phyloP scores from a whole-genome alignment of 2,888 invertebrate genomes.

The Torymus texanus region DNA sequence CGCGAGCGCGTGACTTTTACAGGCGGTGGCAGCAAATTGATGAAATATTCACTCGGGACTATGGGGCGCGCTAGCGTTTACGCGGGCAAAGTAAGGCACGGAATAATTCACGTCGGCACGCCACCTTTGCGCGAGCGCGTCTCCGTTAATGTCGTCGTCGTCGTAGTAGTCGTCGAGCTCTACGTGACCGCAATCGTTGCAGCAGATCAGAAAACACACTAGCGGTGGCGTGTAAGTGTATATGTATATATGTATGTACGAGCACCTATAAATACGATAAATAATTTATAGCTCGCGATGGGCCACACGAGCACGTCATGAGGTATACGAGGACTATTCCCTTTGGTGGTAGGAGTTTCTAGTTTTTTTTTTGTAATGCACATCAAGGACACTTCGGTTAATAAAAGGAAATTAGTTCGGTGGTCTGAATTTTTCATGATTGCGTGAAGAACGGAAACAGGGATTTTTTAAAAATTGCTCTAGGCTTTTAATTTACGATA shows the following conservation, averaged over 20 bases:
- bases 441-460: constrained; percentile 1
- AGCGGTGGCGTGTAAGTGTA: not conserved
- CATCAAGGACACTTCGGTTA: constrained; percentile 39
- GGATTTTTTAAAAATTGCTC: too few species aligned
- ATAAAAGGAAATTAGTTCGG: constrained; percentile 42
- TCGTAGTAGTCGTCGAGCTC: constrained; percentile 50
- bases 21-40: constrained; percentile 63
- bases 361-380: constrained; percentile 8
- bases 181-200: constrained; percentile 66
- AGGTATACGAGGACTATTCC: too few species aligned
- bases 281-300: constrained; percentile 20
- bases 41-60: constrained; percentile 67
- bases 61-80: too few species aligned
- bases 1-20: constrained; percentile 50
- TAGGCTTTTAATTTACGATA: too few species aligned
- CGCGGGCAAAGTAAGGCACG: constrained; percentile 64
- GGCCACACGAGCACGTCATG: not conserved
- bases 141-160: constrained; percentile 51
- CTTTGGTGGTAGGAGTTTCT: too few species aligned
- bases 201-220: constrained; percentile 66
- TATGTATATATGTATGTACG: too few species aligned
- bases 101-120: constrained; percentile 69
- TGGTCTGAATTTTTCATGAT: constrained; percentile 41
- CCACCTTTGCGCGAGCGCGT: constrained; percentile 62
- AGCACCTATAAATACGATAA: constrained; percentile 42